Evolutionary conservation across 2,888 invertebrate genomes (phyloP).

Genomic region (Xylota sylvarum): DNA sequence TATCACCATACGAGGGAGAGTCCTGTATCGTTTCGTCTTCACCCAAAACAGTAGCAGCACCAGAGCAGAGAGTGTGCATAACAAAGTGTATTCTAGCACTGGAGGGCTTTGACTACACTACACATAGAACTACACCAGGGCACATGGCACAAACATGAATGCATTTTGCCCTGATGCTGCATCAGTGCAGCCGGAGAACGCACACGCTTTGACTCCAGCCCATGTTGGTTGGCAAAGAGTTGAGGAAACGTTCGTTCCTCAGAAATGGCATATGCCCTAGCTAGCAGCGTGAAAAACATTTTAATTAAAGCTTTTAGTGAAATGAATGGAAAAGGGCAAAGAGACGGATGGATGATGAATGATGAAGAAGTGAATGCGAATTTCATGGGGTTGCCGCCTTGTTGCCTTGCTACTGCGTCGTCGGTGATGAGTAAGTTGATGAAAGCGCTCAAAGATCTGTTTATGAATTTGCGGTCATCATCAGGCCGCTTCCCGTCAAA

Average conservation of each 20-base stretch:
- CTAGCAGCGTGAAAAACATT: constrained; percentile 82
- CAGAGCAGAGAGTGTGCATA: constrained; percentile 33
- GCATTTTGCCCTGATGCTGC: constrained; percentile 11
- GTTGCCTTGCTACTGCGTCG: constrained; percentile 7
- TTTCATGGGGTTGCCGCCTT: constrained; percentile 37
- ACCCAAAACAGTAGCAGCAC: background rate
- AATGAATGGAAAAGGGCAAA: constrained; percentile 65
- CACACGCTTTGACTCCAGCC: constrained; percentile 42
- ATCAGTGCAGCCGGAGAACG: constrained; percentile 36
- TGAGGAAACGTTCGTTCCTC: constrained; percentile 16
- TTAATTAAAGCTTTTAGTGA: constrained; percentile 77
- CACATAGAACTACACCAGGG: constrained; percentile 9
- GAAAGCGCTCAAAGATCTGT: constrained; percentile 59
- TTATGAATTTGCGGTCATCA: constrained; percentile 60
- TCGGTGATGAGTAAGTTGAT: constrained; percentile 53
- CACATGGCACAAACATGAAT: constrained; percentile 9
- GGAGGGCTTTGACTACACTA: constrained; percentile 37
- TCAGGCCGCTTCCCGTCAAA: constrained; percentile 31
- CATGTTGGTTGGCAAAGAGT: constrained; percentile 17
- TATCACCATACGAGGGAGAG: constrained; percentile 36
- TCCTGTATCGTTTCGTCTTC: constrained; percentile 15
- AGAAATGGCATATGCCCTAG: constrained; percentile 38
- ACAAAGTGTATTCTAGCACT: constrained; percentile 40
- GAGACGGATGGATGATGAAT: constrained; percentile 54
- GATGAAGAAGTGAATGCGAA: constrained; percentile 51